Percentiles rank a stretch among this genome's conserved stretches.
These are phyloP conservation scores for Anolis sagrei DNA, from an alignment of 2,113 vertebrate genomes.

Conservation along the genomic window DNA sequence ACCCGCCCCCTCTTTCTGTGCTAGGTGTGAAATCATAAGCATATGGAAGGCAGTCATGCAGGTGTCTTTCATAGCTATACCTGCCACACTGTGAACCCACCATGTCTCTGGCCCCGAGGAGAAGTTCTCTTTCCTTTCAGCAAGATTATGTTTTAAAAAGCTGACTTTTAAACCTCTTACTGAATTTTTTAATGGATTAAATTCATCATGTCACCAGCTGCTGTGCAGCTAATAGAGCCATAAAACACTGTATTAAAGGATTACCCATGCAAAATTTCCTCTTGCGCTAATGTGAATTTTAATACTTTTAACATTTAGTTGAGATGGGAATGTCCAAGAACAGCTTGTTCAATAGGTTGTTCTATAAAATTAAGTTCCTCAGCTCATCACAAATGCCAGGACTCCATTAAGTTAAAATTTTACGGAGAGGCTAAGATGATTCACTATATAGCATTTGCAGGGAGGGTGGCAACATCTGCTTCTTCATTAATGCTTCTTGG, in stretches of 20 bases:
- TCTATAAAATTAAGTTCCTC: constrained; percentile 88
- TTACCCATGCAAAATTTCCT: constrained; percentile 90
- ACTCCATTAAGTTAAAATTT: constrained; percentile 87
- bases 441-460: constrained; percentile 77
- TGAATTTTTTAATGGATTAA: constrained; percentile 90
- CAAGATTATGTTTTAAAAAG: constrained; percentile 89
- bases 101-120: constrained; percentile 77
- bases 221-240: constrained; percentile 89
- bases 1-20: constrained; percentile 29
- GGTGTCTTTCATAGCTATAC: constrained; percentile 67
- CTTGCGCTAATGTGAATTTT: constrained; percentile 89
- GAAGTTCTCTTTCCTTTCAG: constrained; percentile 80
- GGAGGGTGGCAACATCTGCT: constrained; percentile 78
- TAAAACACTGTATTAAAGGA: constrained; percentile 91
- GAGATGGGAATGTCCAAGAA: constrained; percentile 89
- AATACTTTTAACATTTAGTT: constrained; percentile 92
- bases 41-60: constrained; percentile 57
- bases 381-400: constrained; percentile 88
- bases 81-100: constrained; percentile 77
- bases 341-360: constrained; percentile 89
- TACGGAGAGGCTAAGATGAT: constrained; percentile 84
- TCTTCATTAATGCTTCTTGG: constrained; percentile 64
- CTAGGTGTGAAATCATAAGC: constrained; percentile 50
- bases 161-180: constrained; percentile 89
- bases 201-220: constrained; percentile 91